Evolutionary conservation across 2,888 invertebrate genomes (phyloP).

Genomic region (Drosophila robusta): DNA sequence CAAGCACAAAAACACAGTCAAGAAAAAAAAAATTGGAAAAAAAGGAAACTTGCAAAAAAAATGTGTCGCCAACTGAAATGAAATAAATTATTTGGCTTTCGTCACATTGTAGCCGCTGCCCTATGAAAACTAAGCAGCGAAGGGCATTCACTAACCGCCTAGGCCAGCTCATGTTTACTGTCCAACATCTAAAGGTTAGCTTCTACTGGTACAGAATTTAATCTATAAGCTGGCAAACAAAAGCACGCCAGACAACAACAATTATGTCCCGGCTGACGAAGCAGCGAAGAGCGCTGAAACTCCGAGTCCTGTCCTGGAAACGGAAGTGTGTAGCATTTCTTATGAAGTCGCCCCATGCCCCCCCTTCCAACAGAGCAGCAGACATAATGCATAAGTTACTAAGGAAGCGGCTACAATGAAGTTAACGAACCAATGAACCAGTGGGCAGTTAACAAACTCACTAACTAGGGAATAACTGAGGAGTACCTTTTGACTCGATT

Average conservation of each 20-base stretch:
- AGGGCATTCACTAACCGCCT: constrained; percentile 39
- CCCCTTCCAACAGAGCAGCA: constrained; percentile 6
- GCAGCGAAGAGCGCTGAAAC: constrained; percentile 7
- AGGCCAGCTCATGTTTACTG: constrained; percentile 1
- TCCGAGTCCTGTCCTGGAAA: constrained; percentile 26
- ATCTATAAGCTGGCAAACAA: constrained; percentile 54
- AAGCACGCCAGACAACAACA: constrained; percentile 34
- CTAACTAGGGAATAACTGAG: background rate
- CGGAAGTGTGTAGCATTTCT: constrained; percentile 51
- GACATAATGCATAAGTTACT: constrained; percentile 55
- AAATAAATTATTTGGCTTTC: constrained; percentile 56
- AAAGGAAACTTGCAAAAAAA: constrained; percentile 21
- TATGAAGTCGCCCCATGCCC: constrained; percentile 21
- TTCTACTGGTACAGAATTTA: constrained; percentile 38
- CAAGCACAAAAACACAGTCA: constrained; percentile 48
- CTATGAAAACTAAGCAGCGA: constrained; percentile 11
- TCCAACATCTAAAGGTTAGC: constrained; percentile 24
- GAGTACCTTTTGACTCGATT: constrained; percentile 3
- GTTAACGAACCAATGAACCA: constrained; percentile 40
- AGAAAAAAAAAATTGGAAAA: constrained; percentile 16
- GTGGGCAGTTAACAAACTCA: constrained; percentile 3
- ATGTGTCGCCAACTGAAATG: constrained; percentile 23
- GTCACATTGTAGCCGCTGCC: constrained; percentile 26
- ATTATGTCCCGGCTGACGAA: constrained; percentile 26
- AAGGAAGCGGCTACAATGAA: constrained; percentile 42